Conservation (phyloP, 2,888 invertebrate species). For the Eledone cirrhosa region DNA sequence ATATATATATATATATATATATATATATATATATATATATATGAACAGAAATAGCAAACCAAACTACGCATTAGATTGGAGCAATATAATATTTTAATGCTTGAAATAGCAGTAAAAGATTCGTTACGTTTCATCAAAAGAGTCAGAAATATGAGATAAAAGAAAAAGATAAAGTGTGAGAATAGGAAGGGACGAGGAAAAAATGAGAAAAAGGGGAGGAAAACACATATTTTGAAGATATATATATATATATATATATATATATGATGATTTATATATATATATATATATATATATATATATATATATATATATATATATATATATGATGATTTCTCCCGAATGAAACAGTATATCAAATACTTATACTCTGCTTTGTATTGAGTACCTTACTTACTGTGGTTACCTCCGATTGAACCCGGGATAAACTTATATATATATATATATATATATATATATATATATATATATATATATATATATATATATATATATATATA, state of each 20-base stretch:
- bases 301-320: background rate
- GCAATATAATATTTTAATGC: too few species aligned
- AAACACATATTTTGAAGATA: background rate
- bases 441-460: background rate
- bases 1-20: background rate
- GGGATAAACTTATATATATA: background rate
- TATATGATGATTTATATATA: background rate
- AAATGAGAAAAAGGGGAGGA: background rate
- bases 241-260: background rate
- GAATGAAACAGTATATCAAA: too few species aligned
- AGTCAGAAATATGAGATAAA: too few species aligned
- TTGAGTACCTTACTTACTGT: too few species aligned
- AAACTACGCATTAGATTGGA: too few species aligned
- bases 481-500: background rate
- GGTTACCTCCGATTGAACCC: too few species aligned
- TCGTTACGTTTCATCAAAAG: too few species aligned
- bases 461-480: conserved; percentile 5
- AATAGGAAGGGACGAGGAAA: background rate
- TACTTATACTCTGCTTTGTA: too few species aligned
- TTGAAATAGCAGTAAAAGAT: too few species aligned
- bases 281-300: background rate
- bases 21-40: background rate
- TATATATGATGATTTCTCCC: too few species aligned
- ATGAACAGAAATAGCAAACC: background rate
- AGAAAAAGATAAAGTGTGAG: background rate